These are phyloP conservation scores for Xestoiulus laeticollis DNA, from an alignment of 2,888 invertebrate species.

Conservation along the genomic window DNA sequence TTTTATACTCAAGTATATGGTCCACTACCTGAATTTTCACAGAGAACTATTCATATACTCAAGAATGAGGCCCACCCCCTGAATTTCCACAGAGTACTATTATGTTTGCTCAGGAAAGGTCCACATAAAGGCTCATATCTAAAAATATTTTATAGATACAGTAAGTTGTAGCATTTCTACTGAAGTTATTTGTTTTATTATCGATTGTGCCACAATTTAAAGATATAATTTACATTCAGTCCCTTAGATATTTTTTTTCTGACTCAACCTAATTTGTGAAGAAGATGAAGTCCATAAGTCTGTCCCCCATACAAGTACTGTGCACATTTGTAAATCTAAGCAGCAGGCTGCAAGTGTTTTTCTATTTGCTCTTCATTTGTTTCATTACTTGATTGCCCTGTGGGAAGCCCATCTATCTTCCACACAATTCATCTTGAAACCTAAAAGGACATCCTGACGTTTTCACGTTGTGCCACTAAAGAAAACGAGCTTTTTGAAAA, in stretches of 20 bases:
- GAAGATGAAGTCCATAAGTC: background rate
- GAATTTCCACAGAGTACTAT: no score
- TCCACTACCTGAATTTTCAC: no score
- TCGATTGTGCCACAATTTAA: background rate
- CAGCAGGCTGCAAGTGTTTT: slow-evolving; percentile 18
- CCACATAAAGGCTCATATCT: no score
- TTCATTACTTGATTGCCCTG: slow-evolving; percentile 26
- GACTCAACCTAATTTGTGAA: background rate
- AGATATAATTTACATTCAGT: background rate
- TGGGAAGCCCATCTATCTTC: background rate
- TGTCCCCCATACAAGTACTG: background rate
- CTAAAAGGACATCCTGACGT: background rate
- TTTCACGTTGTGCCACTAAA: slow-evolving; percentile 26
- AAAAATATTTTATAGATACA: no score
- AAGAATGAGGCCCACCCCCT: no score
- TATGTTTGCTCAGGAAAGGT: no score
- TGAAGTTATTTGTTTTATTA: no score
- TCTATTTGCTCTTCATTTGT: slow-evolving; percentile 26
- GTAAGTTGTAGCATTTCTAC: no score
- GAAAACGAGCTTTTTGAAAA: slow-evolving; percentile 3
- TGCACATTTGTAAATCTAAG: slow-evolving; percentile 3
- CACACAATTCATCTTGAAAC: slow-evolving; percentile 20
- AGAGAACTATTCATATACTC: no score
- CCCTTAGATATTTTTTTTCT: background rate
- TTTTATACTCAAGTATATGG: no score